Evolutionary conservation across 2,113 vertebrate genomes (phyloP), one percentile per base, ranked within the genome.

Genomic region (Lophius piscatorius): DNA sequence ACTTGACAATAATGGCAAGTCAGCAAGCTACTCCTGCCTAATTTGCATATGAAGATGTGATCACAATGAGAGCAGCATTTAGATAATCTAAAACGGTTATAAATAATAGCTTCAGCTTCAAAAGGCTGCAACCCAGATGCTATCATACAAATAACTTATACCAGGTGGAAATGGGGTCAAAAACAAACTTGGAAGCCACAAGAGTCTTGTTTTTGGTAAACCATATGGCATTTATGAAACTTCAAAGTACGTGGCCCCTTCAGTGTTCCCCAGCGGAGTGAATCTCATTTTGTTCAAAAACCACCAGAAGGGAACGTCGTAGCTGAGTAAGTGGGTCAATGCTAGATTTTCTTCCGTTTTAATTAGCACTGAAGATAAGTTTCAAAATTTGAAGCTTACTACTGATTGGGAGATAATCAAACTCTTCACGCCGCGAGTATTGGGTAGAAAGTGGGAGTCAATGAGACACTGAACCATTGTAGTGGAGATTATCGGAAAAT

Each of bases 141-240:
- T 6, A 22, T 41, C 16, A 18, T 17, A 10, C 14, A 4, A 5
- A 7, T 14, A 44, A 21, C 9, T 8, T 5, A 9, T 4, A 12
- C 31, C 38, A 46, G 51, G 9, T 46, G 38, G 39, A 56, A 57
- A 63, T 20, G 2, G 11, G 38, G 39, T 58, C 26, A 58, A 14
- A 63, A 62, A 50, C 44, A 62, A 63, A 39, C 5, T 41, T 22
- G n/a, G 29, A 22, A 38, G 18, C 29, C 59, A 33, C 22, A 13
- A 22, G 44, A 39, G 62, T 39, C 13, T 28, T 24, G 36, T 57
- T 70, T 55, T 44, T 2, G 1, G 18, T n/a, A 7, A 51, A 57
- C 42, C 49, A 64, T 38, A 61, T 76, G 72, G 24, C 49, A 4
- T 58, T 41, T 6, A 24, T 23, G 46, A 59, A 35, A 59, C 63